A percentile compares a stretch with the other conserved stretches of the same genome.
These are phyloP conservation scores for Metridium senile DNA, from an alignment of 92 coral and sea anemone genomes.

Conservation along the genomic window DNA sequence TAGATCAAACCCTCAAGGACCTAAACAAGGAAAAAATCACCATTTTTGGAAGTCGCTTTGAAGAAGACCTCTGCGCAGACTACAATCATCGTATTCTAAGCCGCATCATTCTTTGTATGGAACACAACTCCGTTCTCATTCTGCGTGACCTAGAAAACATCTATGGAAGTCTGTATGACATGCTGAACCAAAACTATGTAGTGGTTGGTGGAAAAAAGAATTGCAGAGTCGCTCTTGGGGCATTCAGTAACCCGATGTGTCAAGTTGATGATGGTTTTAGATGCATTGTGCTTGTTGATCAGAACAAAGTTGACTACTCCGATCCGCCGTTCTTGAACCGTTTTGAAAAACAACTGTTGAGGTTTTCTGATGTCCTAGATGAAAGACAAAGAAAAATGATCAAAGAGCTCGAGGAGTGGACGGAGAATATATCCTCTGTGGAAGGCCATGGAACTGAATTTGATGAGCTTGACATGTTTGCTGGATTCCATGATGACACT, in stretches of 20 bases:
- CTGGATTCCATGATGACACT: slow-evolving; percentile 90
- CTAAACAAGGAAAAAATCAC: slow-evolving; percentile 88
- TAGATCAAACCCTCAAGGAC: slow-evolving; percentile 68
- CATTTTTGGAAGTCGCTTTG: slow-evolving; percentile 88
- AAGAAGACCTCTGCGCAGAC: slow-evolving; percentile 92
- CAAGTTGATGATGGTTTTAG: slow-evolving; percentile 96
- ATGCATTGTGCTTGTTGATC: slow-evolving; percentile 87
- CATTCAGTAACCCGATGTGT: slow-evolving; percentile 96
- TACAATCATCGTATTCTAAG: slow-evolving; percentile 91
- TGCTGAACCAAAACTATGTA: slow-evolving; percentile 96
- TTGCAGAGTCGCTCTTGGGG: slow-evolving; percentile 94
- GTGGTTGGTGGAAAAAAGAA: slow-evolving; percentile 95
- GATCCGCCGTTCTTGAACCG: slow-evolving; percentile 96
- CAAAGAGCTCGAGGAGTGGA: slow-evolving; percentile 63
- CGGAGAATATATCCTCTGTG: slow-evolving; percentile 62
- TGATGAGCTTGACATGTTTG: slow-evolving; percentile 75
- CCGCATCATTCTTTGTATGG: slow-evolving; percentile 98
- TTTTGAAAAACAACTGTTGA: slow-evolving; percentile 86
- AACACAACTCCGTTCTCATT: slow-evolving; percentile 85
- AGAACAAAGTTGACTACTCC: slow-evolving; percentile 78
- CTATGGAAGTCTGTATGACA: slow-evolving; percentile 98
- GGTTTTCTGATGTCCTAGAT: slow-evolving; percentile 81
- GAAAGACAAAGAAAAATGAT: slow-evolving; percentile 48
- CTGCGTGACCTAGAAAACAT: slow-evolving; percentile 90
- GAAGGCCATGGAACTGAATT: slow-evolving; percentile 60